phyloP scores from a whole-genome alignment of 2,113 vertebrate species.

The Pterocles gutturalis region DNA sequence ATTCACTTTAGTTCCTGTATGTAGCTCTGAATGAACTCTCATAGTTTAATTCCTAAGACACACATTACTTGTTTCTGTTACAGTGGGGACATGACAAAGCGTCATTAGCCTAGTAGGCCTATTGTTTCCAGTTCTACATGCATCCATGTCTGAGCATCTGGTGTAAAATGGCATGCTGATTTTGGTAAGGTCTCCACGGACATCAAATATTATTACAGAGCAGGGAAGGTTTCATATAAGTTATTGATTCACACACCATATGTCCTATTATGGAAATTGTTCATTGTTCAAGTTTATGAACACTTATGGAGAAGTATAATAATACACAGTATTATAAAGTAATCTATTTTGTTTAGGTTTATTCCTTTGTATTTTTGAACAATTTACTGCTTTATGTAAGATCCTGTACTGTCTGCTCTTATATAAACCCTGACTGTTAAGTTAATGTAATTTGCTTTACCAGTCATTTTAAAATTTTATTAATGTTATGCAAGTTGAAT shows the following conservation, averaged over 20 bases:
- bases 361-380: background rate
- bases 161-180: background rate
- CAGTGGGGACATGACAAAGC: background rate
- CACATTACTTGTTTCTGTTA: background rate
- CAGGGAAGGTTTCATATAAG: background rate
- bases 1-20: background rate
- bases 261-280: background rate
- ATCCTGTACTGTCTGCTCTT: background rate
- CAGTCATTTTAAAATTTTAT: background rate
- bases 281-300: background rate
- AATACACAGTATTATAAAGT: background rate
- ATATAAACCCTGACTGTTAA: background rate
- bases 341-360: background rate
- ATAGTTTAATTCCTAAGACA: background rate
- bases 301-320: background rate
- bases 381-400: background rate
- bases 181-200: background rate
- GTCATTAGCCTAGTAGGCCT: background rate
- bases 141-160: background rate
- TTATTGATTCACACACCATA: background rate
- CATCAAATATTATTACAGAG: background rate
- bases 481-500: background rate
- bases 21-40: background rate
- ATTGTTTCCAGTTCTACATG: background rate
- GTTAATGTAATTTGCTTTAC: background rate